Evolutionary conservation across 2,113 vertebrate species (phyloP), one percentile per base, ranked within the genome.

Genomic region (Platichthys stellatus): DNA sequence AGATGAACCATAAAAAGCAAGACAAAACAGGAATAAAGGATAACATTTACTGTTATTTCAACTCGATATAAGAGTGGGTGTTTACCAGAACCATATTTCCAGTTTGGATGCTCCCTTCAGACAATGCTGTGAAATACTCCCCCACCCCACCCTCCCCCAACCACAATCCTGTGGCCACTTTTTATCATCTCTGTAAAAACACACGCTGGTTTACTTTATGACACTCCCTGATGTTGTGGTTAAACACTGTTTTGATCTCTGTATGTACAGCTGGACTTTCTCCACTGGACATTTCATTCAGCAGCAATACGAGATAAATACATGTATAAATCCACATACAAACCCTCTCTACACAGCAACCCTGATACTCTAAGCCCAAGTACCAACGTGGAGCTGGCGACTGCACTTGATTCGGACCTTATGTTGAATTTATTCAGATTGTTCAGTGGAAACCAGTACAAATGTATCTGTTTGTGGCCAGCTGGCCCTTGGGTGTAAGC

Each of bases 391-490:
- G 57, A 40, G 40, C 51, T 69, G 53, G 7, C 40, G 67, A 47
- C 3, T 13, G 17, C 43, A 69, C 4, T 4, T 2, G 21, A 23
- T 1, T 14, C 54, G 0, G 62, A 17, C 17, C 47, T 18, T 53
- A 51, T 15, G 17, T 62, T 7, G 69, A 40, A n/a, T 40, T 54
- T 24, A 28, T 75, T 40, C 18, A 49, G 38, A 49, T 58, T 35
- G 24, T 65, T 72, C 71, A 64, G 49, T 45, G 66, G 80, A 78
- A 54, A 76, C 23, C 23, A 82, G 65, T 58, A 53, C 38, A 86
- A 69, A 63, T 67, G 56, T 62, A 45, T 76, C 71, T 72, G 57
- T 80, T 65, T 76, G 24, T 64, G 40, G 69, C 31, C 59, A 63
- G 58, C 28, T 84, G 85, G 73, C 81, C 71, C 43, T 78, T 20